Conservation (phyloP, 2,888 invertebrate species). For the Thelaira solivaga region DNA sequence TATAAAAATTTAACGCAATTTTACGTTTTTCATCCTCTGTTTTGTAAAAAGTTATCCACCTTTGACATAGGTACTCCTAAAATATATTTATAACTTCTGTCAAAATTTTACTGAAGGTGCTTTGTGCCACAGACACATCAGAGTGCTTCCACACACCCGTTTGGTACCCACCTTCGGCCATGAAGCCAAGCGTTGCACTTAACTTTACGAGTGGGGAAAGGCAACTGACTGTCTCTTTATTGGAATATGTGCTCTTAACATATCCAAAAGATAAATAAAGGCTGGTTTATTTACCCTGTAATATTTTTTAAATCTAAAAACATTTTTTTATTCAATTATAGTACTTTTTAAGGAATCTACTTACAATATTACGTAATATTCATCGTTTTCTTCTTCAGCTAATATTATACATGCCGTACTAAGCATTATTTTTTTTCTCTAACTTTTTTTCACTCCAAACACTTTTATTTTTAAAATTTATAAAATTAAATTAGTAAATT, state of each 20-base stretch:
- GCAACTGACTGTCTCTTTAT: constrained; percentile 5
- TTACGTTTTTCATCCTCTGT: not conserved
- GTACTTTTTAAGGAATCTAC: constrained; percentile 1
- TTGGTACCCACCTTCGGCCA: constrained; percentile 22
- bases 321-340: constrained; percentile 7
- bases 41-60: constrained; percentile 23
- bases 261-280: constrained; percentile 15
- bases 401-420: not conserved
- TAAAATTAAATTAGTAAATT: not conserved
- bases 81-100: constrained; percentile 5
- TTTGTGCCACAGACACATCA: not conserved
- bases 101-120: not conserved
- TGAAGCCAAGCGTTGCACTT: constrained; percentile 21
- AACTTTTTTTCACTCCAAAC: constrained; percentile 6
- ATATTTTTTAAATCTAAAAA: not conserved
- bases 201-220: constrained; percentile 18
- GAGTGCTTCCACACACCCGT: not conserved
- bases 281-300: constrained; percentile 13
- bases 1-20: constrained; percentile 9
- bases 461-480: not conserved
- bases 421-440: constrained; percentile 16
- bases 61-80: constrained; percentile 9
- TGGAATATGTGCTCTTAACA: not conserved
- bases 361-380: constrained; percentile 27
- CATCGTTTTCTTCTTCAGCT: not conserved